These are phyloP conservation scores for Bergia puertoricense DNA, from an alignment of 92 coral and sea anemone species.

Conservation along the genomic window DNA sequence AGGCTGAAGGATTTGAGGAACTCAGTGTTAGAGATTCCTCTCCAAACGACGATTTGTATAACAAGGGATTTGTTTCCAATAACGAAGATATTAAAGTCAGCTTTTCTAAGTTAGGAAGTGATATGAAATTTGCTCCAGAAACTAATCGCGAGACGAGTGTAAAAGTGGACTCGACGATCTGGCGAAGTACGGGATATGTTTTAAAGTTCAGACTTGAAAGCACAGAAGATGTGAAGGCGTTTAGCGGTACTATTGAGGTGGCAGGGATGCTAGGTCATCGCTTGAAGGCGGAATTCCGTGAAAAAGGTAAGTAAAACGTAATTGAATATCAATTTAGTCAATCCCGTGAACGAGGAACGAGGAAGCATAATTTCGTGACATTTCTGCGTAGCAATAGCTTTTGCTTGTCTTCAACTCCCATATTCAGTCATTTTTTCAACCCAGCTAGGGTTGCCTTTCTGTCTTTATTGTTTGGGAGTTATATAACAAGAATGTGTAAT, in stretches of 20 bases:
- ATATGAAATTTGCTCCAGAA: slow-evolving; percentile 1
- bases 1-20: background rate
- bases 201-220: background rate
- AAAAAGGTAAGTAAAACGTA: background rate
- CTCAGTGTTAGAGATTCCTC: background rate
- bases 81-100: background rate
- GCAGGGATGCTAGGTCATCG: background rate
- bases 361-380: no score
- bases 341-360: no score
- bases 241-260: background rate
- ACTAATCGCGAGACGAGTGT: background rate
- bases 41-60: background rate
- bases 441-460: no score
- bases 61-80: background rate
- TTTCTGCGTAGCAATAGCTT: no score
- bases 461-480: no score
- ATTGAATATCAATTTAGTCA: no score
- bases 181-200: slow-evolving; percentile 2
- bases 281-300: background rate
- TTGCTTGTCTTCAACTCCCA: no score
- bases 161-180: background rate
- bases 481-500: no score
- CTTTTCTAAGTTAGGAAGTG: background rate
- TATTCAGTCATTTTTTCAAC: no score
- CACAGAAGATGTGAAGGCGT: background rate